Base-by-base conservation (phyloP, 2,113 vertebrate genomes). In the Rhinichthys klamathensis region DNA sequence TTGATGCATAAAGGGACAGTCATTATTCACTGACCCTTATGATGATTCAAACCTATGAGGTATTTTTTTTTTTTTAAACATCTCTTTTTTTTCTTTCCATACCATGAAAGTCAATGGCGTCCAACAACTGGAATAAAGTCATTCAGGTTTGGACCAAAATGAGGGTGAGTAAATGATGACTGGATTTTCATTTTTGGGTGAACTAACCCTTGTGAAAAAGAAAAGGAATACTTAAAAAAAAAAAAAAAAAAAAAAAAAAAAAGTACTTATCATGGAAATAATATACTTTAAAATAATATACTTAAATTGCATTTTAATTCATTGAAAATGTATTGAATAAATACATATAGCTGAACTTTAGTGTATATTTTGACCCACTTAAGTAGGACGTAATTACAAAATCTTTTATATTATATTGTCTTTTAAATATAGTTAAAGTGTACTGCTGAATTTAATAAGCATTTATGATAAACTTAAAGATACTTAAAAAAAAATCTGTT, bases 161-260 rank as follows among this genome's bases (percentile, higher is more conserved):
- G 3, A 11, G 56, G 4, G 13, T 16, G 0, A 54, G 16, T 54
- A 60, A 60, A 60, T 11, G 0, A 67, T 9, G 15, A 41, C 2
- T 41, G 3, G 21, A 41, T 70, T 35, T 70, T n/a, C n/a, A n/a
- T n/a, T 67, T 73, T 46, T 15, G 5, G 70, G 23, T 46, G 38
- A 73, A 46, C n/a, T 74, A 74, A n/a, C 41, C 72, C 1, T 49
- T 46, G 69, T 72, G 35, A 72, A 72, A 70, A 72, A 72, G 69
- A 41, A 41, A 9, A 41, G 8, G 35, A 0, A 41, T 23, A 72
- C 35, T n/a, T 30, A 32, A 32, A 65, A 67, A 69, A 2, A 23
- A 35, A 35, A 32, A 32, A 32, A 67, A 69, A 2, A 23, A 30
- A 30, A 35, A 35, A 32, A 32, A 32, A 67, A 69, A 2, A 23